These are phyloP conservation scores for Aphyosemion australe DNA, from an alignment of 2,113 vertebrate species.

Conservation along the genomic window DNA sequence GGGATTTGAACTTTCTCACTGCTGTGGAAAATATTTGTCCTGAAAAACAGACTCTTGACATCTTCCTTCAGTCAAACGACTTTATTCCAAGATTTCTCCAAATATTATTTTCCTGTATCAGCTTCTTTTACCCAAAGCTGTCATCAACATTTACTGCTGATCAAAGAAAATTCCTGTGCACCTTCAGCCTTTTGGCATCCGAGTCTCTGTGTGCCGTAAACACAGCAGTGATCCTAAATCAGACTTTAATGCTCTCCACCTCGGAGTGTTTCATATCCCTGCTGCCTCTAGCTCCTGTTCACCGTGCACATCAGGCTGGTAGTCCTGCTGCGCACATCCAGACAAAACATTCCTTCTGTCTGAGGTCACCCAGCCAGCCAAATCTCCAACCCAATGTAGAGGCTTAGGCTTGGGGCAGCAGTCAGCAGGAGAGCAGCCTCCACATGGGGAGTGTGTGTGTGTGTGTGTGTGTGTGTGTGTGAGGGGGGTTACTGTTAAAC, in stretches of 20 bases:
- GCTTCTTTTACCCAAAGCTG: neutral
- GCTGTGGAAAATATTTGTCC: neutral
- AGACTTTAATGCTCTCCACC: conserved; percentile 4
- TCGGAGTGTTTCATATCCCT: conserved; percentile 12
- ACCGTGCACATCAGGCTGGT: conserved; percentile 30
- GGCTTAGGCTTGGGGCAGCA: conserved; percentile 59
- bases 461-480: conserved; percentile 4
- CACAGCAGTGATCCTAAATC: neutral
- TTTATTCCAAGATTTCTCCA: neutral
- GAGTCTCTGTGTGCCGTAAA: neutral
- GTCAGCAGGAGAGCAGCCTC: conserved; percentile 53
- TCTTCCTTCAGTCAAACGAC: neutral
- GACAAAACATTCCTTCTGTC: conserved; percentile 78
- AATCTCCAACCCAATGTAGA: conserved; percentile 63
- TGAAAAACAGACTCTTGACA: neutral
- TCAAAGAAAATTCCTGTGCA: neutral
- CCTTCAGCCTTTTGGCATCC: neutral
- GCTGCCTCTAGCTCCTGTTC: conserved; percentile 22
- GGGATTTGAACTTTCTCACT: no score
- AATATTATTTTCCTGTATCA: neutral
- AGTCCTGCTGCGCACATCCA: conserved; percentile 58
- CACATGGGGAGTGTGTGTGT: conserved; percentile 12
- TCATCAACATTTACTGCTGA: neutral
- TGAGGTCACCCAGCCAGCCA: conserved; percentile 71
- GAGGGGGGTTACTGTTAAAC: conserved; percentile 38